Percentiles rank a stretch among this genome's conserved stretches.
Evolutionary conservation across 2,113 vertebrate genomes (phyloP).

Genomic region (Ailurus styani): DNA sequence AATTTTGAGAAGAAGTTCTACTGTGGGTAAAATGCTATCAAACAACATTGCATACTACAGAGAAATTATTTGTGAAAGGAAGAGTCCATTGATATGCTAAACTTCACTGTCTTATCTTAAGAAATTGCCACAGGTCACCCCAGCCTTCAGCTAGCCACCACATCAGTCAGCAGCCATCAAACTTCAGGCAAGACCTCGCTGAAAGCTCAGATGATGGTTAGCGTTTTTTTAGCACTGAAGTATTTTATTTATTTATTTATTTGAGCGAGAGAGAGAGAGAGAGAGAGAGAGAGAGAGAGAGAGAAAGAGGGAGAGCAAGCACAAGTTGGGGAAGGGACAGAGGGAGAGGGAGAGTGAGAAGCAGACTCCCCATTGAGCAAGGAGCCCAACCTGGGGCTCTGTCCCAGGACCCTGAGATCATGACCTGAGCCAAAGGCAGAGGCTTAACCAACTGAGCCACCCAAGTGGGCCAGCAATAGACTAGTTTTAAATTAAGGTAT

Average conservation of each 20-base stretch:
- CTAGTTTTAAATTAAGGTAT: not conserved
- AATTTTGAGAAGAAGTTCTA: not conserved
- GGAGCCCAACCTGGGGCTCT: not conserved
- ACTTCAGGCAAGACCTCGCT: not conserved
- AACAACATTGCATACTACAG: not conserved
- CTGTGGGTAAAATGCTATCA: not conserved
- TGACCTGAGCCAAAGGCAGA: not conserved
- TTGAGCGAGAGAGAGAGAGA: not conserved
- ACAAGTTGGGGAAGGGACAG: not conserved
- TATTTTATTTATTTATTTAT: not conserved
- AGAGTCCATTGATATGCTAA: not conserved
- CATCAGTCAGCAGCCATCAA: not conserved
- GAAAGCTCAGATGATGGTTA: not conserved
- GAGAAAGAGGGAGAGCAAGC: too few species aligned
- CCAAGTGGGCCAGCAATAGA: not conserved
- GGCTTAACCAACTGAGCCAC: not conserved
- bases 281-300: not conserved
- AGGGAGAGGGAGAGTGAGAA: not conserved
- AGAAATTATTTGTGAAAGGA: not conserved
- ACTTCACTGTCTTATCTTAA: not conserved
- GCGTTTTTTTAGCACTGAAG: not conserved
- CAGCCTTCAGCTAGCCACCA: not conserved
- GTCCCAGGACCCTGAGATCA: not conserved
- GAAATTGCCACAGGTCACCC: not conserved
- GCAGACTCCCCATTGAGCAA: not conserved